These are phyloP conservation scores for Drosophila hamatofila DNA, from an alignment of 2,888 invertebrate species.

Conservation along the genomic window DNA sequence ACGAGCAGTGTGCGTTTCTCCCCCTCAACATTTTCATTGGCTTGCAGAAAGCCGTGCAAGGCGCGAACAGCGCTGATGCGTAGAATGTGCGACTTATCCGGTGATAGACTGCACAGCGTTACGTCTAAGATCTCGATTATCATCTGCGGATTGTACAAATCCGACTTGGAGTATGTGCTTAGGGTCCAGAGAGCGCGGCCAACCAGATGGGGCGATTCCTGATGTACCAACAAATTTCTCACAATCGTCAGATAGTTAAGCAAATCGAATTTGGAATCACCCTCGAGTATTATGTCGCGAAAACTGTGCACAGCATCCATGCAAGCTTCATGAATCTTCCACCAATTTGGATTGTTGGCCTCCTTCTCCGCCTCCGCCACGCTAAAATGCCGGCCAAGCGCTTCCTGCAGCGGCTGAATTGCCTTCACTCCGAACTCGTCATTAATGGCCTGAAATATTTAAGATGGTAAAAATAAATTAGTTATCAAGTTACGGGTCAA, in stretches of 20 bases:
- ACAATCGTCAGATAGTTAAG: conserved; percentile 84
- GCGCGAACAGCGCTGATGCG: conserved; percentile 84
- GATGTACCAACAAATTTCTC: conserved; percentile 82
- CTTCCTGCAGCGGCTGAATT: conserved; percentile 87
- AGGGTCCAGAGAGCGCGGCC: conserved; percentile 85
- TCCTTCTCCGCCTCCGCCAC: conserved; percentile 86
- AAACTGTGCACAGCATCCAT: conserved; percentile 88
- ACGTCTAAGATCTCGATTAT: conserved; percentile 83
- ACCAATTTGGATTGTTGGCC: conserved; percentile 86
- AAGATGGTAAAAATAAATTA: neutral
- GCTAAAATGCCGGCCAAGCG: conserved; percentile 87
- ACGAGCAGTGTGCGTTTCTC: conserved; percentile 85
- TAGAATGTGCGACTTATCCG: conserved; percentile 83
- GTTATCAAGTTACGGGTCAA: neutral
- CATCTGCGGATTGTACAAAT: conserved; percentile 84
- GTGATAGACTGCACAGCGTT: conserved; percentile 80
- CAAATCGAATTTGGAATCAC: conserved; percentile 84
- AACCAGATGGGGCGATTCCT: conserved; percentile 82
- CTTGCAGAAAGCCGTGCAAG: conserved; percentile 85
- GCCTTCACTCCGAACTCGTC: conserved; percentile 87
- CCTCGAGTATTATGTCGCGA: conserved; percentile 84
- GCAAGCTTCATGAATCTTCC: conserved; percentile 89
- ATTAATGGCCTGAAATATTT: conserved; percentile 83
- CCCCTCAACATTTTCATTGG: conserved; percentile 85
- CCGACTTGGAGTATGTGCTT: conserved; percentile 83